Base-by-base conservation (phyloP, 2,797 vertebrate species). In the Sternarchorhynchus goeldii region DNA sequence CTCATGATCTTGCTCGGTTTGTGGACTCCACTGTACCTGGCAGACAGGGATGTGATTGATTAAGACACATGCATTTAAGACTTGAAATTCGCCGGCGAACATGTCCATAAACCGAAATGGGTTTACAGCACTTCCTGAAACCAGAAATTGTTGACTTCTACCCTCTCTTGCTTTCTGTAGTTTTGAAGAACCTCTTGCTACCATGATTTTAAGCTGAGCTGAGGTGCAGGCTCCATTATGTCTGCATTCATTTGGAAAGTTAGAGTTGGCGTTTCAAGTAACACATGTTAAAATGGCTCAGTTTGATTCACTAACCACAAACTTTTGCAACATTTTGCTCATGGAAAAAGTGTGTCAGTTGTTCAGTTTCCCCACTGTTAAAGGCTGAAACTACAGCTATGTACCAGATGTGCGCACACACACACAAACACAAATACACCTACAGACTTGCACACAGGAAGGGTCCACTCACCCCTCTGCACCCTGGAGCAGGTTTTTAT, bases 1-100 rank as follows among this genome's bases (percentile, higher is more conserved):
- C 95, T 94, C 96, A 98, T 97, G 82, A 99, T 98, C 89, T 98
- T 98, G 90, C 96, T 97, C 62, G 95, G 93, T 85, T 95, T 94
- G 88, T 96, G 93, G 82, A 94, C 95, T 84, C 94, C 95, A 0
- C 94, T 88, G 21, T 95, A 95, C 79, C 96, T 96, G 87, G 17
- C 41, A 25, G 20, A 62, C 12, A 77, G 53, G 12, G 18, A 12
- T 16, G 17, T 53, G 50, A 31, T 17, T 58, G 18, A 31, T 18
- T 75, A 55, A 53, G 20, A 20, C 10, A 45, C 6, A 65, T 5
- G 32, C 63, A 65, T 34, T 4, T 63, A 63, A 63, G 25, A 2
- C 63, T 36, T 36, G 62, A 17, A 17, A 4, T 4, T 36, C 0
- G 1, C 34, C 6, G 34, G 4, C 34, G 6, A 36, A 36, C 34